Evolutionary conservation across 2,888 invertebrate genomes (phyloP).

Genomic region (Coleophora flavipennella): DNA sequence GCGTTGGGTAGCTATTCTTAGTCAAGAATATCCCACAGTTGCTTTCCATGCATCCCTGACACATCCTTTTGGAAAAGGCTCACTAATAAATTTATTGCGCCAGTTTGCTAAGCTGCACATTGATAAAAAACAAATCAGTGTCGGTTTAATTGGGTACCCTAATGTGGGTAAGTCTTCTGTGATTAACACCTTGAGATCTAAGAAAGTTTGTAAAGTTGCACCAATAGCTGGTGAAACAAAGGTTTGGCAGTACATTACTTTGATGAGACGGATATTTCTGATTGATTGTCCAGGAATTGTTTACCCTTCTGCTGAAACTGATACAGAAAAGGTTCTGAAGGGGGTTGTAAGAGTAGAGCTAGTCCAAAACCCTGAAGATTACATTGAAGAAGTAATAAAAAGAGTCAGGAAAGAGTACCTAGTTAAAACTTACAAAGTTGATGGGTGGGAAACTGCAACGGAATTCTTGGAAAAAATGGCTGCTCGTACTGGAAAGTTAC

Average conservation of each 20-base stretch:
- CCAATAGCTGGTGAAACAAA: slow-evolving; percentile 98
- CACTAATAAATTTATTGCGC: slow-evolving; percentile 93
- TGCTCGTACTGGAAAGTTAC: slow-evolving; percentile 86
- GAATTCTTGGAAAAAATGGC: slow-evolving; percentile 96
- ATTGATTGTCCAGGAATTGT: slow-evolving; percentile 99
- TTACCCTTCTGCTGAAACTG: slow-evolving; percentile 96
- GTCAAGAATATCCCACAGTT: slow-evolving; percentile 95
- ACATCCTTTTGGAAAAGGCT: slow-evolving; percentile 98
- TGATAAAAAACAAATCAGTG: slow-evolving; percentile 98
- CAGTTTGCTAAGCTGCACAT: slow-evolving; percentile 96
- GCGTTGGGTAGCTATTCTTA: slow-evolving; percentile 96
- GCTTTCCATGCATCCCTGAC: slow-evolving; percentile 99
- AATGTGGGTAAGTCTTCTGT: slow-evolving; percentile 99
- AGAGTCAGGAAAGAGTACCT: slow-evolving; percentile 93
- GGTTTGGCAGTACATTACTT: slow-evolving; percentile 99
- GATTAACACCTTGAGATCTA: slow-evolving; percentile 95
- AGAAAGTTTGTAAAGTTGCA: slow-evolving; percentile 99
- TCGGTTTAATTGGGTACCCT: slow-evolving; percentile 99
- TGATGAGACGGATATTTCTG: slow-evolving; percentile 96
- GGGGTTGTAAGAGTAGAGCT: slow-evolving; percentile 98
- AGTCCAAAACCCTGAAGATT: slow-evolving; percentile 95
- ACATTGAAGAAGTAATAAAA: slow-evolving; percentile 88
- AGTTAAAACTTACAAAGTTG: slow-evolving; percentile 89
- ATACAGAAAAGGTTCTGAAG: slow-evolving; percentile 95
- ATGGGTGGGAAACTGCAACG: slow-evolving; percentile 83